phyloP scores from a whole-genome alignment of 2,797 vertebrate species.

The Leucoraja ocellata region DNA sequence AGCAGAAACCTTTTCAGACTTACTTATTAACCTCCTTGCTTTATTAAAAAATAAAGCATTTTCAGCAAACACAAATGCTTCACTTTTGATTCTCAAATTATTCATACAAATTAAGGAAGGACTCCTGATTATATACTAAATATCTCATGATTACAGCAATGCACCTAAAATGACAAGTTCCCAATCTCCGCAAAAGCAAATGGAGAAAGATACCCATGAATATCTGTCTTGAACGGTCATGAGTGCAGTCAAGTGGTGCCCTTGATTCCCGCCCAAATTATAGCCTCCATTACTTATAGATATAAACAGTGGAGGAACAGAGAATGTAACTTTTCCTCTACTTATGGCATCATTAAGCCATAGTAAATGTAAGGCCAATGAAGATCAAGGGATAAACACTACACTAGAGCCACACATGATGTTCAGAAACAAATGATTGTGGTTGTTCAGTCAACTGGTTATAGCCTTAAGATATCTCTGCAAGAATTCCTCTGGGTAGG shows the following conservation, averaged over 20 bases:
- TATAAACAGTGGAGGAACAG: background rate
- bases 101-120: background rate
- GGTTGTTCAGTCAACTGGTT: background rate
- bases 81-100: background rate
- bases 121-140: background rate
- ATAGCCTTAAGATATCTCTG: background rate
- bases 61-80: background rate
- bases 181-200: background rate
- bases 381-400: background rate
- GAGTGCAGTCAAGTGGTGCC: background rate
- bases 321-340: background rate
- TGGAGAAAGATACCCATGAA: background rate
- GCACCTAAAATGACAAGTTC: background rate
- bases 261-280: too few relatives aligned
- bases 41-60: background rate
- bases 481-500: background rate
- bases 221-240: background rate
- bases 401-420: background rate
- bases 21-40: background rate
- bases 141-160: background rate
- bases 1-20: background rate
- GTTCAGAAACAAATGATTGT: background rate
- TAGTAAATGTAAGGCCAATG: background rate
- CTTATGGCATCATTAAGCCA: background rate
- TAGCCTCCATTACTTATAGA: background rate